These are phyloP conservation scores for Hyles vespertilio DNA, from an alignment of 1,140 invertebrate genomes.

Conservation along the genomic window DNA sequence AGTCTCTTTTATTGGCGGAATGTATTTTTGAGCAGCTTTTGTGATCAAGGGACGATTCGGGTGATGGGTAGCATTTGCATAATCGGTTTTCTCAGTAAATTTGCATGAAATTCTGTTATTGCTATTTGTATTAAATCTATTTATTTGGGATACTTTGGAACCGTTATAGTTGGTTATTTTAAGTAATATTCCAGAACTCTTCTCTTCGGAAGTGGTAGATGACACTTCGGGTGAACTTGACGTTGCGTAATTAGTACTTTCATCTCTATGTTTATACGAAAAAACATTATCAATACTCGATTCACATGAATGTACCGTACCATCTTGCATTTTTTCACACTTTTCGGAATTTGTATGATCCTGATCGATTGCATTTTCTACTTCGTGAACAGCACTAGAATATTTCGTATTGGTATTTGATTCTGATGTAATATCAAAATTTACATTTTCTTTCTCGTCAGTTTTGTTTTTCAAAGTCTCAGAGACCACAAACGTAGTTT, in stretches of 20 bases:
- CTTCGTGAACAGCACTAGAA: conserved; percentile 3
- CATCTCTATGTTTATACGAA: conserved; percentile 28
- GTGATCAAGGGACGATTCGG: conserved; percentile 53
- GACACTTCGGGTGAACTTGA: conserved; percentile 67
- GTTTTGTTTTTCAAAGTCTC: not conserved
- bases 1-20: conserved; percentile 61
- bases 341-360: conserved; percentile 7
- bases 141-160: conserved; percentile 51
- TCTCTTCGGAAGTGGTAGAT: conserved; percentile 68
- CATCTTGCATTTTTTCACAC: conserved; percentile 19
- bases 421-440: not conserved
- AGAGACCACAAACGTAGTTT: conserved; percentile 5
- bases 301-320: conserved; percentile 37
- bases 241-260: conserved; percentile 28
- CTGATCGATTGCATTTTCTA: conserved; percentile 6
- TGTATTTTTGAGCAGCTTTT: conserved; percentile 73
- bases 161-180: conserved; percentile 63
- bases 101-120: conserved; percentile 40
- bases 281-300: conserved; percentile 38
- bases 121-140: conserved; percentile 29
- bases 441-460: conserved; percentile 18
- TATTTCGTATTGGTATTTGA: not conserved
- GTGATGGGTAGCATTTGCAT: conserved; percentile 32
- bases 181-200: conserved; percentile 50
- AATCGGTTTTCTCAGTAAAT: conserved; percentile 45